phyloP scores from a whole-genome alignment of 1,140 invertebrate species.

The Drosophila leontia region DNA sequence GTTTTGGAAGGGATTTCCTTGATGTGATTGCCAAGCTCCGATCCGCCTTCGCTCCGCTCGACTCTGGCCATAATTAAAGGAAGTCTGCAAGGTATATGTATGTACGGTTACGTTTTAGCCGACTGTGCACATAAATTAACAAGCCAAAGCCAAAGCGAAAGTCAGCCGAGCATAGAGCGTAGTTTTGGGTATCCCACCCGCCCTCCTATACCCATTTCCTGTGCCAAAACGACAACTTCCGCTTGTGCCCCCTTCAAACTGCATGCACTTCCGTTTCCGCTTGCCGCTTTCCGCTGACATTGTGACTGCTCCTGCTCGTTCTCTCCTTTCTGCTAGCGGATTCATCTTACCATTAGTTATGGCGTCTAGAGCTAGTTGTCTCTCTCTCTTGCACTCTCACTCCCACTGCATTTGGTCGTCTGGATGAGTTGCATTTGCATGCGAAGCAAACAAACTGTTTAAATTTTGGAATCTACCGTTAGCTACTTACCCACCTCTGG shows the following conservation, averaged over 20 bases:
- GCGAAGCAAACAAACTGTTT: slow-evolving; percentile 53
- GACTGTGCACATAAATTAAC: slow-evolving; percentile 78
- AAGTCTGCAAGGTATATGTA: slow-evolving; percentile 8
- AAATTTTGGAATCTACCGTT: slow-evolving; percentile 42
- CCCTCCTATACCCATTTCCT: slow-evolving; percentile 47
- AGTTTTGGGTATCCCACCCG: slow-evolving; percentile 17
- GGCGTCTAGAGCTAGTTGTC: slow-evolving; percentile 31
- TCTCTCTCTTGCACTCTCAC: background rate
- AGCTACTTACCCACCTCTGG: slow-evolving; percentile 11
- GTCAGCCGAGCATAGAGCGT: slow-evolving; percentile 64
- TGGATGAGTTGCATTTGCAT: slow-evolving; percentile 57
- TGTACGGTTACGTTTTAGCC: slow-evolving; percentile 7
- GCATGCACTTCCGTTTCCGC: slow-evolving; percentile 58
- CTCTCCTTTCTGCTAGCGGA: slow-evolving; percentile 16
- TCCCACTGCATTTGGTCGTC: slow-evolving; percentile 3
- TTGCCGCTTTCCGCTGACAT: slow-evolving; percentile 48
- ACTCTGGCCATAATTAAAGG: slow-evolving; percentile 40
- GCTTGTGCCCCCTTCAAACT: slow-evolving; percentile 53
- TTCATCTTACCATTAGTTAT: slow-evolving; percentile 74
- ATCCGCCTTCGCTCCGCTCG: background rate
- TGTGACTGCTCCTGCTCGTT: slow-evolving; percentile 43
- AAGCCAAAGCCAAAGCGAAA: slow-evolving; percentile 66
- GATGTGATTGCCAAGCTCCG: slow-evolving; percentile 27
- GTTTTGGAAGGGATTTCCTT: slow-evolving; percentile 34
- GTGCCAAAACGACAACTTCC: slow-evolving; percentile 80